Percentiles rank a stretch among this genome's conserved stretches.
phyloP scores from a whole-genome alignment of 2,888 invertebrate genomes.

The Tiliacea aurago region DNA sequence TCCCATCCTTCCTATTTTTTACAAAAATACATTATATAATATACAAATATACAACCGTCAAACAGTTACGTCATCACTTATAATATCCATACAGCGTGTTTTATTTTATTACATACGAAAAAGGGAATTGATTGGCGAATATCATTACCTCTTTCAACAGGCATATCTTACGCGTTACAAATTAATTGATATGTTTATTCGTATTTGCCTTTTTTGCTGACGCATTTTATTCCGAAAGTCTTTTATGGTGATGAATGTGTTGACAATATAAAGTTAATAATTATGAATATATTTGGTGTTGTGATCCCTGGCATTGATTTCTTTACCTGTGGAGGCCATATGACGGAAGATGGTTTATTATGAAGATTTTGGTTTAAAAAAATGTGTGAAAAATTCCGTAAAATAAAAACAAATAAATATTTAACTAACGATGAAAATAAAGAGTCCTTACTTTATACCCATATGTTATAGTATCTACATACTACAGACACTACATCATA shows the following conservation, averaged over 20 bases:
- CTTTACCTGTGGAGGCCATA: no score
- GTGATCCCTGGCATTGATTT: no score
- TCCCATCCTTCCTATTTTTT: background rate
- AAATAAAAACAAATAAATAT: background rate
- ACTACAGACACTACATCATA: no score
- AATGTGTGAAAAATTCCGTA: background rate
- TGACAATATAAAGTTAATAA: background rate
- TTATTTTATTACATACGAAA: background rate
- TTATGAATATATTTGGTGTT: no score
- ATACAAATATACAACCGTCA: background rate
- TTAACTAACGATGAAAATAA: no score
- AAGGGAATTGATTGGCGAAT: slow-evolving; percentile 29
- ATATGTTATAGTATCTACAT: no score
- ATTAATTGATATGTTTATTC: slow-evolving; percentile 43
- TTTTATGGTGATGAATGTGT: slow-evolving; percentile 5
- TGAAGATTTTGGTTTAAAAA: background rate
- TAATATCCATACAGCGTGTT: background rate
- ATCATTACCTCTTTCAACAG: slow-evolving; percentile 37
- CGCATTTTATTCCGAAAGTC: slow-evolving; percentile 4
- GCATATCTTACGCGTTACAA: slow-evolving; percentile 25
- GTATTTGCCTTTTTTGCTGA: slow-evolving; percentile 3
- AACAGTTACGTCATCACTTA: background rate
- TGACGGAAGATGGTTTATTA: no score
- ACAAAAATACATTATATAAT: no score
- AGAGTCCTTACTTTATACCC: no score